Conservation (phyloP, 2,888 invertebrate genomes). For the Alloscopus bannaensis region DNA sequence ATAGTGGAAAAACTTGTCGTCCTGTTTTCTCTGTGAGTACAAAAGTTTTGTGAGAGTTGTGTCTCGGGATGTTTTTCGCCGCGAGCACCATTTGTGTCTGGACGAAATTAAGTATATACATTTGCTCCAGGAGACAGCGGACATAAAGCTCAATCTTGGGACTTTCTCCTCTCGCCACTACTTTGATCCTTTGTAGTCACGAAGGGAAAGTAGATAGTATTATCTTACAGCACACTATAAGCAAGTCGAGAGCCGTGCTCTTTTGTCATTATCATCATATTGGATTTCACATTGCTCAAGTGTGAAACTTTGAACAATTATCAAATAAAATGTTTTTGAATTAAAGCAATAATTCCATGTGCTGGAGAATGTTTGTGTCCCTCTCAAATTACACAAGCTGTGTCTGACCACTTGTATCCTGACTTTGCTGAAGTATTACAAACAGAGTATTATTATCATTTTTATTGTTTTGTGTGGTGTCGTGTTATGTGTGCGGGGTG, state of each 20-base stretch:
- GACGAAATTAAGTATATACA: too few relatives aligned
- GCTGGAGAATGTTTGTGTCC: slow-evolving; percentile 18
- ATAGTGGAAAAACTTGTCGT: slow-evolving; percentile 8
- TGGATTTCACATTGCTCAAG: slow-evolving; percentile 37
- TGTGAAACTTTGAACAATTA: slow-evolving; percentile 59
- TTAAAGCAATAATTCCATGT: slow-evolving; percentile 52
- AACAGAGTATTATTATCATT: slow-evolving; percentile 37
- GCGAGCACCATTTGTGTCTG: slow-evolving; percentile 34
- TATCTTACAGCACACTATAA: too few relatives aligned
- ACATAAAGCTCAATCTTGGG: too few relatives aligned
- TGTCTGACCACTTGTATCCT: slow-evolving; percentile 11
- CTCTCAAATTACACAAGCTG: slow-evolving; percentile 50
- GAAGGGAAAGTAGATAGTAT: too few relatives aligned
- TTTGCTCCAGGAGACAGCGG: too few relatives aligned
- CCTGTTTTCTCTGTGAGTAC: slow-evolving; percentile 24
- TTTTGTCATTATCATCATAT: slow-evolving; percentile 5
- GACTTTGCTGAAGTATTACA: slow-evolving; percentile 6
- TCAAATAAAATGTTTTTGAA: slow-evolving; percentile 61
- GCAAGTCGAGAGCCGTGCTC: not conserved
- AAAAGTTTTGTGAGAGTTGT: slow-evolving; percentile 29
- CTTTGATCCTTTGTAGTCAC: not conserved
- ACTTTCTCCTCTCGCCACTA: too few relatives aligned
- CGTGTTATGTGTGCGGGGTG: too few relatives aligned
- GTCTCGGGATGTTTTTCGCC: slow-evolving; percentile 21
- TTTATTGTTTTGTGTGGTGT: slow-evolving; percentile 55